These are phyloP conservation scores for Ivindomyrus marchei DNA, from an alignment of 2,113 vertebrate species.

Conservation along the genomic window DNA sequence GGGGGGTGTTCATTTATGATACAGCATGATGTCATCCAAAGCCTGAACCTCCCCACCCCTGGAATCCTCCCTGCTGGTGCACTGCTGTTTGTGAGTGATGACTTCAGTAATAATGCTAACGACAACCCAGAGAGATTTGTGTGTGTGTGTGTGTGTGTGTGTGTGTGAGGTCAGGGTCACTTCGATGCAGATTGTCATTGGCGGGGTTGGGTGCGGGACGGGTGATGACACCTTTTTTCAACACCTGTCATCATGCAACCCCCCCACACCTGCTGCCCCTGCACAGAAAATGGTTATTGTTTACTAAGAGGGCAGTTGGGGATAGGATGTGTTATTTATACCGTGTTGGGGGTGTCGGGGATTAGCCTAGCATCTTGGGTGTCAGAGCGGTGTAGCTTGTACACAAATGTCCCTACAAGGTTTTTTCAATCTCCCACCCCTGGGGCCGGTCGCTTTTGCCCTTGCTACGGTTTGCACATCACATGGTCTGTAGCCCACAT, in stretches of 20 bases:
- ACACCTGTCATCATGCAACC: constrained; percentile 4
- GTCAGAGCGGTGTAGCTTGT: neutral
- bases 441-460: neutral
- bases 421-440: constrained; percentile 6
- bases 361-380: constrained; percentile 16
- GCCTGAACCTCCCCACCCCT: constrained; percentile 19
- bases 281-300: constrained; percentile 15
- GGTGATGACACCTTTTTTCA: constrained; percentile 21
- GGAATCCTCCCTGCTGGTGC: constrained; percentile 17
- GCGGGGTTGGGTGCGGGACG: neutral
- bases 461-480: neutral
- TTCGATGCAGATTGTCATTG: neutral
- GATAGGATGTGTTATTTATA: constrained; percentile 17
- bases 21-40: constrained; percentile 42
- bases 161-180: neutral
- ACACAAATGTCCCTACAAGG: constrained; percentile 25
- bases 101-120: constrained; percentile 23
- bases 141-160: neutral
- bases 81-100: constrained; percentile 27
- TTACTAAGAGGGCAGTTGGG: constrained; percentile 15
- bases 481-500: neutral
- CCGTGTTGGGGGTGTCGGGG: neutral
- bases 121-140: neutral
- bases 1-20: constrained; percentile 50
- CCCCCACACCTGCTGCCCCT: neutral